These are phyloP conservation scores for Tetramorium parvispinum DNA, from an alignment of 1,140 invertebrate genomes.

Conservation along the genomic window DNA sequence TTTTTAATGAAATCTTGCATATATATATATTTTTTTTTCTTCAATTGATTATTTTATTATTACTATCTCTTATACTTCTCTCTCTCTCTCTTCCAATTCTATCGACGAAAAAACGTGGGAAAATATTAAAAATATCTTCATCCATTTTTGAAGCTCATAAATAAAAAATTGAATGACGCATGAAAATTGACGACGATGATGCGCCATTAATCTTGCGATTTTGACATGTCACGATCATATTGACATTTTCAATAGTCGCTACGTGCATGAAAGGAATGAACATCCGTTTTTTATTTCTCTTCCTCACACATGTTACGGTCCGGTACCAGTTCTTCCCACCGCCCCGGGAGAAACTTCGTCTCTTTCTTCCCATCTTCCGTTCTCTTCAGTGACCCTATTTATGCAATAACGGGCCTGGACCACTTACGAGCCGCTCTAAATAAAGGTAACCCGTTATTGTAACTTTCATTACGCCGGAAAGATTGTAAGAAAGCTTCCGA, in stretches of 20 bases:
- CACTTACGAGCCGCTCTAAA: constrained; percentile 24
- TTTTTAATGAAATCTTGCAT: background rate
- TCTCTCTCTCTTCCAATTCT: background rate
- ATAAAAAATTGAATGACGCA: constrained; percentile 1
- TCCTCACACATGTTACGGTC: constrained; percentile 5
- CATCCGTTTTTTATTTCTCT: background rate
- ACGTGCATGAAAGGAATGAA: constrained; percentile 32
- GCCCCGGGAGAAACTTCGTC: constrained; percentile 16
- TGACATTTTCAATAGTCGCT: constrained; percentile 43
- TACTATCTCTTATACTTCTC: background rate
- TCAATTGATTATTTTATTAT: background rate
- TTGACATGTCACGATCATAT: constrained; percentile 44
- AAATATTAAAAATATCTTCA: constrained; percentile 19
- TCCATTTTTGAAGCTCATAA: background rate
- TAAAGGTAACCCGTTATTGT: constrained; percentile 17
- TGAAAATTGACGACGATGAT: background rate
- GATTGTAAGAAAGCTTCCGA: background rate
- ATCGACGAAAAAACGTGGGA: background rate
- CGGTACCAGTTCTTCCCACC: constrained; percentile 2
- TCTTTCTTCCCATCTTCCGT: constrained; percentile 46
- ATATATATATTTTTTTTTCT: too few species aligned
- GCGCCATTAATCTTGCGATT: constrained; percentile 41
- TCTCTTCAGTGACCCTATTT: constrained; percentile 29
- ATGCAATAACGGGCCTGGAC: constrained; percentile 49
- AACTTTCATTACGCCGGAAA: background rate